These are phyloP conservation scores for Channa striata DNA, from an alignment of 2,797 vertebrate species.

Conservation along the genomic window DNA sequence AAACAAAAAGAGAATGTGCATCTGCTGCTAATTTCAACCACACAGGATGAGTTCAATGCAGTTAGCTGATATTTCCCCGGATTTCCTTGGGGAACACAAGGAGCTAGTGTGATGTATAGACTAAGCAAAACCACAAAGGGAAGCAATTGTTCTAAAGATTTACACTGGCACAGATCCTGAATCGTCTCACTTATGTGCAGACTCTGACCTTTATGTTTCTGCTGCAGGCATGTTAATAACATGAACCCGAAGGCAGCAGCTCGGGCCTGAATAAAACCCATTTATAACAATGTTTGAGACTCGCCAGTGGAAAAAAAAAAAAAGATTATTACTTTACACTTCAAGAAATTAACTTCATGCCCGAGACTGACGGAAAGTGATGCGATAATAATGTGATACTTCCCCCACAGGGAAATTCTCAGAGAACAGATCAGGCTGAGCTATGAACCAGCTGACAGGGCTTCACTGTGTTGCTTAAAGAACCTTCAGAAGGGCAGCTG, in stretches of 20 bases:
- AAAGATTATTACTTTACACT: conserved; percentile 23
- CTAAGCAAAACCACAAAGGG: conserved; percentile 27
- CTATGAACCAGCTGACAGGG: conserved; percentile 50
- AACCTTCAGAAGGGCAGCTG: conserved; percentile 22
- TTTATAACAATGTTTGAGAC: conserved; percentile 28
- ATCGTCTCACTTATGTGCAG: conserved; percentile 39
- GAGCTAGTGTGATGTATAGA: conserved; percentile 53
- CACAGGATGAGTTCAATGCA: conserved; percentile 50
- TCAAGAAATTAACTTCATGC: conserved; percentile 39
- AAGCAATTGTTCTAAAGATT: conserved; percentile 45
- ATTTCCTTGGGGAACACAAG: conserved; percentile 40
- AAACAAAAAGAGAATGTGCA: conserved; percentile 36
- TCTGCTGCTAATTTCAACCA: conserved; percentile 64
- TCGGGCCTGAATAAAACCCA: conserved; percentile 25
- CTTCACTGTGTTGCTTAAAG: conserved; percentile 47
- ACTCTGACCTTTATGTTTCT: conserved; percentile 59
- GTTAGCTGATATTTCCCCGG: conserved; percentile 48
- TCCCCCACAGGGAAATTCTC: conserved; percentile 35
- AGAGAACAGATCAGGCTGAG: conserved; percentile 31
- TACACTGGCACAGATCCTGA: conserved; percentile 32
- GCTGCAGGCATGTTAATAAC: conserved; percentile 39
- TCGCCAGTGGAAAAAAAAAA: conserved; percentile 7
- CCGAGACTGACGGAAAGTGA: conserved; percentile 36
- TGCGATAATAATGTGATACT: conserved; percentile 62
- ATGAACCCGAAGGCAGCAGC: conserved; percentile 22